Evolutionary conservation across 1,140 invertebrate genomes (phyloP).

Genomic region (Drosophila sproati): DNA sequence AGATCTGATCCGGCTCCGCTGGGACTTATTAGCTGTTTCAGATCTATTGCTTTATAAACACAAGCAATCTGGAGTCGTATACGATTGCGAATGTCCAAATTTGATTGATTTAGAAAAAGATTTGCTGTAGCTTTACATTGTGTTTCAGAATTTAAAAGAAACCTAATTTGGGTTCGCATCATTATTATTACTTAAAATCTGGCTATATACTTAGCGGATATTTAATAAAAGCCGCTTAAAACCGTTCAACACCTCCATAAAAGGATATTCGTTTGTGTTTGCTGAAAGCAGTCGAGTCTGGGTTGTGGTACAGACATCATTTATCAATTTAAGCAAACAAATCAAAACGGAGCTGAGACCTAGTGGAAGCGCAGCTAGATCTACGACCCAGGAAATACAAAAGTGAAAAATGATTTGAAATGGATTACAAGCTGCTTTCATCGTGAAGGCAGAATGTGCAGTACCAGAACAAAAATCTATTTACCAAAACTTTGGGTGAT

Average conservation of each 20-base stretch:
- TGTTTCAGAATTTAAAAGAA: too few relatives aligned
- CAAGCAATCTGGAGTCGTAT: too few relatives aligned
- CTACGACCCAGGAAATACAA: constrained; percentile 53
- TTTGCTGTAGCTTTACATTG: too few relatives aligned
- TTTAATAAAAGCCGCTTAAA: neutral
- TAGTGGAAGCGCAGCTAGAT: constrained; percentile 5
- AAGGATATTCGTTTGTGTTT: neutral
- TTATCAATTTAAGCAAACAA: constrained; percentile 78
- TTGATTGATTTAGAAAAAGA: too few relatives aligned
- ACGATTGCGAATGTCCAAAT: too few relatives aligned
- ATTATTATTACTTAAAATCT: too few relatives aligned
- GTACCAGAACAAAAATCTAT: constrained; percentile 64
- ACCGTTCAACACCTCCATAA: constrained; percentile 14
- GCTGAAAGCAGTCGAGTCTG: constrained; percentile 67
- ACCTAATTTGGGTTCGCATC: too few relatives aligned
- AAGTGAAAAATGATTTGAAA: constrained; percentile 82
- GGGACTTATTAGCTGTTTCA: constrained; percentile 15
- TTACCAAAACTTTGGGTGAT: constrained; percentile 72
- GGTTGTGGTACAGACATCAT: constrained; percentile 76
- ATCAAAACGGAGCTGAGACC: constrained; percentile 70
- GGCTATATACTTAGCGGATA: neutral
- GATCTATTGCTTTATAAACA: neutral
- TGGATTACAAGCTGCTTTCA: constrained; percentile 79
- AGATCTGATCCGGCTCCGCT: constrained; percentile 28
- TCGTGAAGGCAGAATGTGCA: constrained; percentile 54